Conservation (phyloP, 2,113 vertebrate genomes). For the Sander vitreus region DNA sequence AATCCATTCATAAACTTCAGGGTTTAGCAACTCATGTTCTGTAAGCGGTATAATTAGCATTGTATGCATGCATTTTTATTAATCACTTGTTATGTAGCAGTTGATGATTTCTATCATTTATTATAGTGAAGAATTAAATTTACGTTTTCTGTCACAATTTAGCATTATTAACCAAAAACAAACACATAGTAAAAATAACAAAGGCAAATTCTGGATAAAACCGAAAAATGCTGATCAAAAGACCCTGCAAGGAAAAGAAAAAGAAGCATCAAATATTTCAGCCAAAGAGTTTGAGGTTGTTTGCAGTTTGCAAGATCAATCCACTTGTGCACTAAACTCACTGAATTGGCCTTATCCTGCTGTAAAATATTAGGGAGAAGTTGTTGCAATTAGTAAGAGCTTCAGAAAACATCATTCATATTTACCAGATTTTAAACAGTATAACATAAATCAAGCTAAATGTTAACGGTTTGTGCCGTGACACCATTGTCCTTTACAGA, state of each 20-base stretch:
- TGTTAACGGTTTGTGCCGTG: neutral
- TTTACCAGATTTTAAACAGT: neutral
- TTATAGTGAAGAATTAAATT: neutral
- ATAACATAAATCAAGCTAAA: neutral
- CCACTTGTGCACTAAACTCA: neutral
- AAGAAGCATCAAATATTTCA: neutral
- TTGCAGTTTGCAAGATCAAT: neutral
- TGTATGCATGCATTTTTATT: neutral
- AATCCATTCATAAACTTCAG: neutral
- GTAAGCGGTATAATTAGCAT: neutral
- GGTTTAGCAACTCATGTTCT: neutral
- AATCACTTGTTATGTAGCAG: neutral
- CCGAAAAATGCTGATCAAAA: neutral
- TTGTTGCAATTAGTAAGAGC: neutral
- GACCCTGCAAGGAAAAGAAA: neutral
- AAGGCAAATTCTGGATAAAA: constrained; percentile 38
- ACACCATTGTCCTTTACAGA: neutral
- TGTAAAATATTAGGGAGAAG: neutral
- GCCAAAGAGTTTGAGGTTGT: neutral
- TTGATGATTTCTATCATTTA: neutral
- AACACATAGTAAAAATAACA: neutral
- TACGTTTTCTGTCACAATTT: neutral
- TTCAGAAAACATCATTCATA: neutral
- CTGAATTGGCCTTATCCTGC: neutral
- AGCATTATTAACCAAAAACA: neutral